These are phyloP conservation scores for Andinoacara biseriatus DNA, from an alignment of 2,113 vertebrate genomes.

Conservation along the genomic window DNA sequence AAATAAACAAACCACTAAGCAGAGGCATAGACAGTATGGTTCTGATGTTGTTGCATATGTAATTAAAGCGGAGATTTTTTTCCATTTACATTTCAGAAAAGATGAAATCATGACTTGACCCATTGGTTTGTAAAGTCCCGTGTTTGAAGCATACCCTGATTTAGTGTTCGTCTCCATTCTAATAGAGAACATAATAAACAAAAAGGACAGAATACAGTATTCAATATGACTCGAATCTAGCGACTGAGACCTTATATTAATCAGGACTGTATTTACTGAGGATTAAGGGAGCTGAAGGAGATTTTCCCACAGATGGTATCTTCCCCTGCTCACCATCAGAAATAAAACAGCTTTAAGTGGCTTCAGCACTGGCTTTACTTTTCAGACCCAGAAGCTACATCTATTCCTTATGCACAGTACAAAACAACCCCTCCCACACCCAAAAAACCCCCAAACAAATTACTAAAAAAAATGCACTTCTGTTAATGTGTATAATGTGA, in stretches of 20 bases:
- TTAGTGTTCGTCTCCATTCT: not conserved
- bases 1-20: not conserved
- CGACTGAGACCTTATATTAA: not conserved
- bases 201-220: not conserved
- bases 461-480: not conserved
- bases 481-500: not conserved
- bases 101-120: not conserved
- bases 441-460: not conserved
- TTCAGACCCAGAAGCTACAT: not conserved
- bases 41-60: not conserved
- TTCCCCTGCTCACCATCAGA: not conserved
- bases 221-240: not conserved
- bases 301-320: not conserved
- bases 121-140: not conserved
- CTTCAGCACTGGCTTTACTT: not conserved
- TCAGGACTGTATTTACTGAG: not conserved
- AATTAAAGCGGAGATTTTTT: not conserved
- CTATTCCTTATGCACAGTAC: not conserved
- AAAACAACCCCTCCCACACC: not conserved
- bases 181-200: not conserved
- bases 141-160: not conserved
- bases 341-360: not conserved
- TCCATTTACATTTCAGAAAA: too few species aligned
- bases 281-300: too few species aligned
- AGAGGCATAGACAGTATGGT: not conserved